Percentiles rank a stretch among this genome's conserved stretches.
Conservation (phyloP, 2,113 vertebrate genomes). For the Spermophilus dauricus region DNA sequence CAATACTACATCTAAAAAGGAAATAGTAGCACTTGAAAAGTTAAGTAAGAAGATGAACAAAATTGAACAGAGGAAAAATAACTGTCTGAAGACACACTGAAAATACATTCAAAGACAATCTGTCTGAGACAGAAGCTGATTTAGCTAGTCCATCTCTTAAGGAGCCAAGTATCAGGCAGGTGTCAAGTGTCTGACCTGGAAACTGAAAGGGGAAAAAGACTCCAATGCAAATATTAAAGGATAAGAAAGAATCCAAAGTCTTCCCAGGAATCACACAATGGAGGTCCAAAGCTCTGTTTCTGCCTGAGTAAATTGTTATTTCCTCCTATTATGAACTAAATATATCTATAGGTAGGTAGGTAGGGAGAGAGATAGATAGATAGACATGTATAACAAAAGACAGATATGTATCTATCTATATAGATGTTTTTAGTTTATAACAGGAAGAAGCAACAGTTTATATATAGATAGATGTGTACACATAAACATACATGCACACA, state of each 20-base stretch:
- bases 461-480: no score
- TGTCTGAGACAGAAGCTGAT: constrained; percentile 63
- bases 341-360: no score
- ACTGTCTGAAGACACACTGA: constrained; percentile 71
- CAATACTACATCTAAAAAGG: constrained; percentile 79
- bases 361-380: no score
- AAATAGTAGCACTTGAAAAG: constrained; percentile 80
- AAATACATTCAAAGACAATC: constrained; percentile 74
- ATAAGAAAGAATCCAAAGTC: not conserved
- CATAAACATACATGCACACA: not conserved
- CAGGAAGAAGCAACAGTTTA: not conserved
- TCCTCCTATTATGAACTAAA: not conserved
- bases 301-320: not conserved
- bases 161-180: constrained; percentile 20
- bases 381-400: no score
- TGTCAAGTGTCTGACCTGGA: constrained; percentile 4
- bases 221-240: not conserved
- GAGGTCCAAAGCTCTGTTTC: not conserved
- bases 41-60: constrained; percentile 80
- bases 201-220: not conserved
- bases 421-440: no score
- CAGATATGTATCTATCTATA: no score
- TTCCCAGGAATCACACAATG: not conserved
- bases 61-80: constrained; percentile 78
- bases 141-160: constrained; percentile 31